phyloP scores from a whole-genome alignment of 1,140 invertebrate genomes.

The Pogonomyrmex barbatus region DNA sequence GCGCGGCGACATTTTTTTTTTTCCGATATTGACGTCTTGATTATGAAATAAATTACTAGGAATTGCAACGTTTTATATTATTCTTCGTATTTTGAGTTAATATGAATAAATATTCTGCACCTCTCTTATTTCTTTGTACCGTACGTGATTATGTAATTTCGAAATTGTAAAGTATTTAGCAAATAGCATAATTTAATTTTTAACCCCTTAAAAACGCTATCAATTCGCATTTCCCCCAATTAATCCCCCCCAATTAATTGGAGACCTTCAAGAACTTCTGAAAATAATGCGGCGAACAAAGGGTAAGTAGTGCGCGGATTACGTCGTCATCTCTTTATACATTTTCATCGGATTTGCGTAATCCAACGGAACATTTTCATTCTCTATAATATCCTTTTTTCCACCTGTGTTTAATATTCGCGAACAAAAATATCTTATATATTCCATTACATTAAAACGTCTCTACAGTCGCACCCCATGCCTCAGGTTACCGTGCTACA shows the following conservation, averaged over 20 bases:
- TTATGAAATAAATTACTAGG: background rate
- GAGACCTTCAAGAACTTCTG: background rate
- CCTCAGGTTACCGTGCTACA: slow-evolving; percentile 24
- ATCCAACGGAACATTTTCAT: background rate
- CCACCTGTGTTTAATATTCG: background rate
- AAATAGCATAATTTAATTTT: background rate
- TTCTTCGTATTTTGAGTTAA: background rate
- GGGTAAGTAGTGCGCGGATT: too few relatives aligned
- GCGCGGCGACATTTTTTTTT: background rate
- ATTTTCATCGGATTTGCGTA: background rate
- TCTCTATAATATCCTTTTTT: background rate
- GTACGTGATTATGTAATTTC: background rate
- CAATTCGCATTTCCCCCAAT: background rate
- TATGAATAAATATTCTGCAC: background rate
- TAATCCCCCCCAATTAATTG: too few relatives aligned
- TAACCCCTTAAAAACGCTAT: background rate
- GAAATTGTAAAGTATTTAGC: background rate
- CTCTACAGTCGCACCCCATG: background rate
- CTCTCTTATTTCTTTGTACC: background rate
- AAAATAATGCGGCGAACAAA: background rate
- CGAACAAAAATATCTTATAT: slow-evolving; percentile 27
- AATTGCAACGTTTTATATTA: background rate
- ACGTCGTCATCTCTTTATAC: background rate
- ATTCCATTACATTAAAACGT: slow-evolving; percentile 40
- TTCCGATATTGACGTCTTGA: background rate